Evolutionary conservation across 2,113 vertebrate species (phyloP).

Genomic region (Ceyx margarethae): DNA sequence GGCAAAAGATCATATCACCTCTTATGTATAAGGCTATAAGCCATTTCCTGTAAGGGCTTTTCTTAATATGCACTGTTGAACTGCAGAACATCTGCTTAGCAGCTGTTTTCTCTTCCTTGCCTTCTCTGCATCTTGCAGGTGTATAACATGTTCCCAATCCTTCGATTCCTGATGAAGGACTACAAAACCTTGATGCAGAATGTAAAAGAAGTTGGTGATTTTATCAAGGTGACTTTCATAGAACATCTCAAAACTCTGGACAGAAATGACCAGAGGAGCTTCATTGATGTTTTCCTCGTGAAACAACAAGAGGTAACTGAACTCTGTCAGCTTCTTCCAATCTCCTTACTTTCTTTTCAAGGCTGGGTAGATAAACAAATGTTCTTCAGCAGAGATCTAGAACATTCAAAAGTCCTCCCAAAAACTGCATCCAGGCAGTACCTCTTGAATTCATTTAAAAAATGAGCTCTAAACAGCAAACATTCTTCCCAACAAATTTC

Average conservation of each 20-base stretch:
- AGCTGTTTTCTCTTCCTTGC: background rate
- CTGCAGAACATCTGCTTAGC: background rate
- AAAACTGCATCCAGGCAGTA: background rate
- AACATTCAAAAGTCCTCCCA: background rate
- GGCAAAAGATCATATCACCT: background rate
- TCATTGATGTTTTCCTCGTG: background rate
- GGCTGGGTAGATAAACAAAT: background rate
- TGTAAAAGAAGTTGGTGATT: background rate
- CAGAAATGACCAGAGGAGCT: background rate
- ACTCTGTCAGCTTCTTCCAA: background rate
- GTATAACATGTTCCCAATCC: background rate
- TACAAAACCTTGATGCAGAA: background rate
- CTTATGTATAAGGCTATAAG: background rate
- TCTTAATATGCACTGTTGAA: background rate
- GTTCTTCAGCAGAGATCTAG: background rate
- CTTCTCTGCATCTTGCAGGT: background rate
- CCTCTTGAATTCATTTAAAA: background rate
- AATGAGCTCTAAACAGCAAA: background rate
- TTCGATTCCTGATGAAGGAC: background rate
- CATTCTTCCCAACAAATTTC: background rate
- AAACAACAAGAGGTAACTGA: background rate
- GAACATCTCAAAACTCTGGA: background rate
- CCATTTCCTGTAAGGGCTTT: background rate
- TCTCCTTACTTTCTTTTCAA: background rate
- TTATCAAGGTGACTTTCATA: background rate